Conservation (phyloP, 1,140 invertebrate genomes). For the Cylas formicarius region DNA sequence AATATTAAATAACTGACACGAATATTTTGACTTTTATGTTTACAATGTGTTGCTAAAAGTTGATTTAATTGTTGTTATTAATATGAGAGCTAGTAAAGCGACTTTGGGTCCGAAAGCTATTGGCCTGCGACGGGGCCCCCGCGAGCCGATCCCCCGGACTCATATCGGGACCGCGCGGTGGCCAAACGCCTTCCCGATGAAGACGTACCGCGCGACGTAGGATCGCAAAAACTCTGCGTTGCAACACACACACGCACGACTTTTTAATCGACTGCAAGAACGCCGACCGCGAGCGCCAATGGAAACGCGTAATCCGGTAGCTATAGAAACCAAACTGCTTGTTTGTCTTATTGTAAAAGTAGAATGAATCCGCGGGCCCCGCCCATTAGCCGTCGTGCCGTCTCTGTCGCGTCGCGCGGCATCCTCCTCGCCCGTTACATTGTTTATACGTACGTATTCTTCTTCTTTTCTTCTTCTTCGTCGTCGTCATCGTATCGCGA, state of each 20-base stretch:
- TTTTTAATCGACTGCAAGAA: constrained; percentile 33
- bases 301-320: constrained; percentile 35
- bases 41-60: no score
- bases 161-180: no score
- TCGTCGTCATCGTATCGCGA: constrained; percentile 10
- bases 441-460: constrained; percentile 8
- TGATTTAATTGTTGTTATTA: no score
- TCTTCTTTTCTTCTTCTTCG: constrained; percentile 15
- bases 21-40: no score
- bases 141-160: no score
- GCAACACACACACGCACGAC: no score
- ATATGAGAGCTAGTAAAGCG: no score
- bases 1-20: no score
- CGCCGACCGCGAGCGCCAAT: constrained; percentile 26
- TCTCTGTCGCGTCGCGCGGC: constrained; percentile 6
- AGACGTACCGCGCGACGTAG: no score
- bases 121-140: no score
- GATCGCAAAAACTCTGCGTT: constrained; percentile 20
- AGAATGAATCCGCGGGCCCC: constrained; percentile 25
- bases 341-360: constrained; percentile 38
- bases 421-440: constrained; percentile 3
- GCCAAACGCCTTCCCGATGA: no score
- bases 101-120: no score
- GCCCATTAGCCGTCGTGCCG: constrained; percentile 13
- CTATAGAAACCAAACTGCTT: constrained; percentile 36